Conservation (phyloP, 2,797 vertebrate species). For the Tragopan temminckii region DNA sequence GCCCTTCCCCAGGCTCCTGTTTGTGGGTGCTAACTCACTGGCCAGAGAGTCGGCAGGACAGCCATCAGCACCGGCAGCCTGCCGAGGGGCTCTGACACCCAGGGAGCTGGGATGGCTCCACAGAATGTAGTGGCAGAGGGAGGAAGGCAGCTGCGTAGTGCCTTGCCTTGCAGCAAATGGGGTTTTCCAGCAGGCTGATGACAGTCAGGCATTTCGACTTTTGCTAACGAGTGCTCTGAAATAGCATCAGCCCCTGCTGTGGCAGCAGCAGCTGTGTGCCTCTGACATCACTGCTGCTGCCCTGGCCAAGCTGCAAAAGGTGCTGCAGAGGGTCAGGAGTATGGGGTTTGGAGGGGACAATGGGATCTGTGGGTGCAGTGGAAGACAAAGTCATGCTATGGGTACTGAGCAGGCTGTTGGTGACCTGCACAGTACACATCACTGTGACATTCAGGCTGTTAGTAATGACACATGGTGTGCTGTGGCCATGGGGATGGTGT, state of each 20-base stretch:
- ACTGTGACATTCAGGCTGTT: accelerated
- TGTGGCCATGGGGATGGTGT: neutral
- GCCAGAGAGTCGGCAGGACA: neutral
- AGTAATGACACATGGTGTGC: accelerated
- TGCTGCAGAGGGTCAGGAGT: neutral
- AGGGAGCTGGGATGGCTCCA: neutral
- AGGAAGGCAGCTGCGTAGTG: neutral
- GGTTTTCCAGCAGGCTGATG: neutral
- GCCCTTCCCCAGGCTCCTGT: neutral
- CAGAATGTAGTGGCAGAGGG: accelerated
- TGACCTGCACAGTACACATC: accelerated
- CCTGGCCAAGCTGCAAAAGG: neutral
- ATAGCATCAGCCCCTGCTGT: neutral
- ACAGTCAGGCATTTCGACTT: neutral
- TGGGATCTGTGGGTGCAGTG: accelerated
- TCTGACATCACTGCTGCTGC: neutral
- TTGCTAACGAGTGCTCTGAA: neutral
- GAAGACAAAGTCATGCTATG: neutral
- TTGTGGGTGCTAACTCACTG: neutral
- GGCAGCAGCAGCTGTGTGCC: neutral
- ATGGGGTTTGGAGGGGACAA: neutral
- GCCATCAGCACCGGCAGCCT: neutral
- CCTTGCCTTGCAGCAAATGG: neutral
- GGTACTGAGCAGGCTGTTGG: accelerated
- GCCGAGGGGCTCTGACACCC: neutral